Conservation (phyloP, 2,888 invertebrate genomes). For the Aphelenchoides bicaudatus region DNA sequence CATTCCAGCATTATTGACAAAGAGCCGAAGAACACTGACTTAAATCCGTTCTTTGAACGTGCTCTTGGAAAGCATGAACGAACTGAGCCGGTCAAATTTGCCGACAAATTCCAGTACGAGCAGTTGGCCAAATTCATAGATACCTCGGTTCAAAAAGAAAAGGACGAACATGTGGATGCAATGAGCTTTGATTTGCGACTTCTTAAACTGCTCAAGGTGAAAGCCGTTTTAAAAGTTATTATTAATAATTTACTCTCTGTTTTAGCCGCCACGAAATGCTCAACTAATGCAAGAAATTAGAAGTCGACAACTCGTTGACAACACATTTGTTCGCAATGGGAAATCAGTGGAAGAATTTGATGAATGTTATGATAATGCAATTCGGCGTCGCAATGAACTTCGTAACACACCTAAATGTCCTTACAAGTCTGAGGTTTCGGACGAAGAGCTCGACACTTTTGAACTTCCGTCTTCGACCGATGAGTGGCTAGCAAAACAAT, state of each 20-base stretch:
- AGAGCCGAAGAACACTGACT: neutral
- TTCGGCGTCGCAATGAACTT: no score
- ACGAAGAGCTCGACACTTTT: neutral
- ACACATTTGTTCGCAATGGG: no score
- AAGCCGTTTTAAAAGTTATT: no score
- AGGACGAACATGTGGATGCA: neutral
- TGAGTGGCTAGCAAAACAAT: neutral
- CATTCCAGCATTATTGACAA: constrained; percentile 15
- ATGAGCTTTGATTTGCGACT: neutral
- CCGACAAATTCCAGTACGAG: constrained; percentile 2
- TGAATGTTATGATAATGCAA: no score
- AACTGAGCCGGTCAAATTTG: neutral
- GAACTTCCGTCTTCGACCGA: neutral
- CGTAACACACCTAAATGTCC: no score
- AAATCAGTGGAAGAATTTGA: no score
- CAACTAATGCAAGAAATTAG: no score
- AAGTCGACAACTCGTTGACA: no score
- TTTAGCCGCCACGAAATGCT: no score
- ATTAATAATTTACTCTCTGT: no score
- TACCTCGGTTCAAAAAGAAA: neutral
- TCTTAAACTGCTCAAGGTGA: no score
- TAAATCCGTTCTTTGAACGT: constrained; percentile 13
- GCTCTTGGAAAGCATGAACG: constrained; percentile 12
- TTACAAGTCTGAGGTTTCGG: no score
- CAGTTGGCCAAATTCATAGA: constrained; percentile 8